phyloP scores from a whole-genome alignment of 2,888 invertebrate genomes.

The Rapana venosa region DNA sequence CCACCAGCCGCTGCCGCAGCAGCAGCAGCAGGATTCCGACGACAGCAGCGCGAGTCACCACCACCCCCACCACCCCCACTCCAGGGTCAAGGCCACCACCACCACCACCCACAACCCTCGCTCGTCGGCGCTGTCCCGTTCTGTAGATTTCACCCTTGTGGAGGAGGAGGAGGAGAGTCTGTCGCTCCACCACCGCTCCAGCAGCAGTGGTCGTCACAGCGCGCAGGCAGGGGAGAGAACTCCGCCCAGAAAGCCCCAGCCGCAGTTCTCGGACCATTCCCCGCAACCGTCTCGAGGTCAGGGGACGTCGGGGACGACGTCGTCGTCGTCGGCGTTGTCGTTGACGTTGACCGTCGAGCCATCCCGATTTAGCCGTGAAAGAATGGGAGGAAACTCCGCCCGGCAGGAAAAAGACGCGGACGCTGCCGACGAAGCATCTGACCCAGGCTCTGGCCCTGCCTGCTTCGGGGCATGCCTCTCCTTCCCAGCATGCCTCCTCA shows the following conservation, averaged over 20 bases:
- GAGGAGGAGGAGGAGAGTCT: no score
- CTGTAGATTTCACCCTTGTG: slow-evolving; percentile 2
- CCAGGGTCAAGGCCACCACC: neutral
- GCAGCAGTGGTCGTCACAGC: neutral
- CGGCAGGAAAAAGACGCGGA: neutral
- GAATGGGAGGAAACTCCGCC: neutral
- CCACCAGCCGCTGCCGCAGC: neutral
- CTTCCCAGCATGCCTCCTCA: neutral
- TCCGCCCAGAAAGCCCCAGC: neutral
- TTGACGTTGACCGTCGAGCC: neutral
- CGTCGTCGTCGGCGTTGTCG: neutral
- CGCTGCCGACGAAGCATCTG: neutral
- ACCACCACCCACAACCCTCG: neutral
- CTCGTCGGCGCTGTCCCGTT: neutral
- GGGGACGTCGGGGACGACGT: no score
- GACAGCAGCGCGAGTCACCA: neutral
- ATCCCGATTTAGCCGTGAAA: neutral
- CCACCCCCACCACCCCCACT: neutral
- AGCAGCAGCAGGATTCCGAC: neutral
- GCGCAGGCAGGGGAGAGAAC: neutral
- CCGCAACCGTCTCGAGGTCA: no score
- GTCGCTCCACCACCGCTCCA: neutral
- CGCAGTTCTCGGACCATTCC: neutral
- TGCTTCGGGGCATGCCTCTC: neutral
- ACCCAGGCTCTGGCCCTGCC: neutral